phyloP scores from a whole-genome alignment of 1,140 invertebrate species.

The Melipona quadrifasciata region DNA sequence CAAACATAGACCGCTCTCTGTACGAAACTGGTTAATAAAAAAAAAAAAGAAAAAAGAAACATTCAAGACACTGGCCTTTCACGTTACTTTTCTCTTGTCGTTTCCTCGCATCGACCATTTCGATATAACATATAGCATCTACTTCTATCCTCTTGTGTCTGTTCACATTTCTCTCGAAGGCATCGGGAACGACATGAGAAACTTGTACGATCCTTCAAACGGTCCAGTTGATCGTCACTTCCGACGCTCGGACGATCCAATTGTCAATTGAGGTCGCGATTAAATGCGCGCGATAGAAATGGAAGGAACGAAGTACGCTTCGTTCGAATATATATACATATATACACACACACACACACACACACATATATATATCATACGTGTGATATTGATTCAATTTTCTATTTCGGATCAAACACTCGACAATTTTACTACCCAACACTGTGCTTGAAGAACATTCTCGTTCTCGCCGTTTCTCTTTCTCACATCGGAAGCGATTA shows the following conservation, averaged over 20 bases:
- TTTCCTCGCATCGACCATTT: background rate
- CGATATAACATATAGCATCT: too few relatives aligned
- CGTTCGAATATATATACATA: background rate
- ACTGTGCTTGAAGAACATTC: background rate
- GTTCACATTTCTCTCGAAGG: background rate
- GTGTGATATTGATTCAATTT: background rate
- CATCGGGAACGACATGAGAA: background rate
- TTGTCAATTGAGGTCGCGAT: conserved; percentile 57
- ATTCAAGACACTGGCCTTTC: background rate
- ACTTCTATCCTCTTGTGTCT: background rate
- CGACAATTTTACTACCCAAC: background rate
- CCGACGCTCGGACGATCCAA: conserved; percentile 38
- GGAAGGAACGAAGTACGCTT: background rate
- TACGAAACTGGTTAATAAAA: conserved; percentile 43
- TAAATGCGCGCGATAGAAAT: conserved; percentile 25
- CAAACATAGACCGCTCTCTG: conserved; percentile 18
- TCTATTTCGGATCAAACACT: background rate
- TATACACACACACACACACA: too few relatives aligned
- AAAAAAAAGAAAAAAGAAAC: conserved; percentile 47
- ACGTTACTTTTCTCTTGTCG: conserved; percentile 6
- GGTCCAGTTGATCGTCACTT: conserved; percentile 26
- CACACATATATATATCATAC: too few relatives aligned
- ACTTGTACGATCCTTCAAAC: background rate
- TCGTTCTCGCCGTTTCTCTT: background rate
- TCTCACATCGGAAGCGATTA: background rate